Base-by-base conservation (phyloP, 2,797 vertebrate species). In the Anguilla anguilla region DNA sequence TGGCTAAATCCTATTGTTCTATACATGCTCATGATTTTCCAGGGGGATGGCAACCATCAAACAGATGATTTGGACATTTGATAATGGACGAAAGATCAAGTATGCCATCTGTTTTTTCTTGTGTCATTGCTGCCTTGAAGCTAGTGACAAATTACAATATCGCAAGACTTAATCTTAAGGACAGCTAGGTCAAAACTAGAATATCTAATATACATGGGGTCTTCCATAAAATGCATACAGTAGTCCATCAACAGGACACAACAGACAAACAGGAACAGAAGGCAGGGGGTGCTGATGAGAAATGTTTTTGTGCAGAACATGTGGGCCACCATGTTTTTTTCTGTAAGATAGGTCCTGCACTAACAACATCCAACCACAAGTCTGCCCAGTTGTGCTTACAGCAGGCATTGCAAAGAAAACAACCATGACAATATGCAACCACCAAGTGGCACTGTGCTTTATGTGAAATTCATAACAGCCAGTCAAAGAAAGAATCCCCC, bases 221-320 rank as follows among this genome's bases (percentile, higher is more conserved):
- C 31, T 88, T 43, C 84, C 64, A 77, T 85, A 61, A 81, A 88
- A 57, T 53, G 39, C 17, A 82, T 86, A 81, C 74, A 86, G 77
- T 82, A 86, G 57, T 81, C 84, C 57, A 67, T 86, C 55, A 81
- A 81, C 28, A 7, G 39, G 49, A n/a, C 64, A 61, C 51, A 9
- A 61, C 35, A 31, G 67, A 55, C 85, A 85, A 43, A 84, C 59
- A 22, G 22, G 85, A 25, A 61, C 53, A 39, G 19, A 61, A 57
- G 85, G 28, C 4, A 22, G 15, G 28, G 85, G 28, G 43, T 86
- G 67, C 43, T 77, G 85, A 28, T 53, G 13, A n/a, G 17, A 28
- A n/a, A 35, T 53, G 31, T 51, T 51, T n/a, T 77, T 53, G 43
- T 46, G 61, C 35, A 69, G 85, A 67, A 49, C 17, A 85, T 43